Conservation (phyloP, 2,113 vertebrate species). For the Trogon melanurus region DNA sequence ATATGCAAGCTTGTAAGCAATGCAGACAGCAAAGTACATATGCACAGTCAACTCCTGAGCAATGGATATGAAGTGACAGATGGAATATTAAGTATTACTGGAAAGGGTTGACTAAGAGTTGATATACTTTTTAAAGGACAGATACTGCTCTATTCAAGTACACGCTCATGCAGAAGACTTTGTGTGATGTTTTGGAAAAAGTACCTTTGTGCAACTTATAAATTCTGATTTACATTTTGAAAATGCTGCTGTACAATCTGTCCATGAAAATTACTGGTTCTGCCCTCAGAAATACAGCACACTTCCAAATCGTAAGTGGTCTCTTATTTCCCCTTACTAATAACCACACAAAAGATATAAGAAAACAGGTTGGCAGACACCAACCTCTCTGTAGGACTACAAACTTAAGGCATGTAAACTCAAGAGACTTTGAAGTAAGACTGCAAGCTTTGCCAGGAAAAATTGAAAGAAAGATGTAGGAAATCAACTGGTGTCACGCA, state of each 20-base stretch:
- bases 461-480: background rate
- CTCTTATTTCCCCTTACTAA: background rate
- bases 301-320: background rate
- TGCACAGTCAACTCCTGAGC: background rate
- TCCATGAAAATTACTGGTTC: background rate
- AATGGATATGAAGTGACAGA: background rate
- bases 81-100: background rate
- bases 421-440: background rate
- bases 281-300: background rate
- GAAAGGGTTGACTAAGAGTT: background rate
- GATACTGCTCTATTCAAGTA: background rate
- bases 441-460: background rate
- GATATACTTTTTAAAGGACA: background rate
- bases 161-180: background rate
- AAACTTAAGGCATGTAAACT: background rate
- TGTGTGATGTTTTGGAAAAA: background rate
- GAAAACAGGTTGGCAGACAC: background rate
- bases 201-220: background rate
- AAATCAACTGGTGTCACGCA: background rate
- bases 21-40: background rate
- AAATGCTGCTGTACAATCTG: background rate
- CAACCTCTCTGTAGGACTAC: too few species aligned
- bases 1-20: background rate
- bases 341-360: background rate
- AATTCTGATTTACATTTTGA: background rate